Conservation (phyloP, 2,113 vertebrate species). For the Psilopogon haemacephalus region DNA sequence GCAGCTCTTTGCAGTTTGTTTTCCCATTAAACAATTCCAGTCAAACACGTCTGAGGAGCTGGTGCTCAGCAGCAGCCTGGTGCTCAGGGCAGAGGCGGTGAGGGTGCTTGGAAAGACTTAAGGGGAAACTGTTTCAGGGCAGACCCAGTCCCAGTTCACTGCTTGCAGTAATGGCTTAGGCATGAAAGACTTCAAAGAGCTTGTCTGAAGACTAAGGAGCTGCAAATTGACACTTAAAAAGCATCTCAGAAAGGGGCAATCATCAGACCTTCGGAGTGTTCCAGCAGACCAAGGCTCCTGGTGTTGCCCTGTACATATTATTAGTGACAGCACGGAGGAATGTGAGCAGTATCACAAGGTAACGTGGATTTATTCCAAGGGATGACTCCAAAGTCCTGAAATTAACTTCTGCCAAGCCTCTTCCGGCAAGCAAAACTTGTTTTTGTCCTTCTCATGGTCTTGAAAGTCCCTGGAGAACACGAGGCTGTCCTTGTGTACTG, state of each 20-base stretch:
- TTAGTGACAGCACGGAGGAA: slow-evolving; percentile 6
- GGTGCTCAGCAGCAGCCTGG: not conserved
- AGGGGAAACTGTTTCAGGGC: not conserved
- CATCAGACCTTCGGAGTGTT: not conserved
- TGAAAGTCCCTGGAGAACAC: not conserved
- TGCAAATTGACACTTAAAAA: slow-evolving; percentile 11
- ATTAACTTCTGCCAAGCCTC: not conserved
- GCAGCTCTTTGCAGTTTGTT: not conserved
- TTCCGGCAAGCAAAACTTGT: not conserved
- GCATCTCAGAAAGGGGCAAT: not conserved
- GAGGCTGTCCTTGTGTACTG: not conserved
- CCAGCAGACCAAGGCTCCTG: not conserved
- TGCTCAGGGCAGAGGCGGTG: not conserved
- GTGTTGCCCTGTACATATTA: not conserved
- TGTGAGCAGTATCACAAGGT: slow-evolving; percentile 25
- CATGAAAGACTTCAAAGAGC: not conserved
- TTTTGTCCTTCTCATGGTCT: not conserved
- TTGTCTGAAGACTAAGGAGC: not conserved
- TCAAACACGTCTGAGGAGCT: not conserved
- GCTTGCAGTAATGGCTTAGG: not conserved
- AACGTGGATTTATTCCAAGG: slow-evolving; percentile 26
- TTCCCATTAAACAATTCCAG: not conserved
- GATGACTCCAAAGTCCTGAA: not conserved
- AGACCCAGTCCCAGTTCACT: slow-evolving; percentile 1
- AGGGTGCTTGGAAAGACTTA: not conserved